A percentile compares a stretch with the other conserved stretches of the same genome.
phyloP scores from a whole-genome alignment of 2,888 invertebrate species.

The Arge pagana region DNA sequence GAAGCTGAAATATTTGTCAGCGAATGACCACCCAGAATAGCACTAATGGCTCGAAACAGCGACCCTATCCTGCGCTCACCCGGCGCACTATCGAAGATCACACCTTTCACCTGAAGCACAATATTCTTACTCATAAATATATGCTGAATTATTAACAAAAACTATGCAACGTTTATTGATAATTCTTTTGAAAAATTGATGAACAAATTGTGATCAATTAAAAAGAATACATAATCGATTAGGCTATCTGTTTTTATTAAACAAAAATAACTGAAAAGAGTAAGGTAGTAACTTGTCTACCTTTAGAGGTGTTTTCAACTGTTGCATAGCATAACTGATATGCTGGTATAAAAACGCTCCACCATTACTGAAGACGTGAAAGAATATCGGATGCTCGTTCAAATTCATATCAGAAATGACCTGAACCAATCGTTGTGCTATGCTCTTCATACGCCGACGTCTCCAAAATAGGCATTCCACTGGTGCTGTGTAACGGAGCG shows the following conservation, averaged over 20 bases:
- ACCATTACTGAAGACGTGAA: constrained; percentile 79
- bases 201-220: too few relatives aligned
- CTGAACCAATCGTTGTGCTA: constrained; percentile 69
- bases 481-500: constrained; percentile 73
- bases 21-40: constrained; percentile 65
- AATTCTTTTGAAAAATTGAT: too few relatives aligned
- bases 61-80: constrained; percentile 66
- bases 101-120: constrained; percentile 62
- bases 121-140: too few relatives aligned
- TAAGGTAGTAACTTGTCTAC: too few relatives aligned
- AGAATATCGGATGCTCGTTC: constrained; percentile 72
- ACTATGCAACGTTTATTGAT: too few relatives aligned
- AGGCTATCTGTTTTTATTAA: background rate
- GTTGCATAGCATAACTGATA: constrained; percentile 66
- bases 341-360: constrained; percentile 74
- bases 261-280: background rate
- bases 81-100: constrained; percentile 75
- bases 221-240: background rate
- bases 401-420: constrained; percentile 70
- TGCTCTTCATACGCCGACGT: constrained; percentile 64
- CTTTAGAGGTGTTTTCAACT: constrained; percentile 61
- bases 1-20: constrained; percentile 64
- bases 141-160: too few relatives aligned
- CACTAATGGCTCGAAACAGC: constrained; percentile 66
- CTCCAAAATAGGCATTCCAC: constrained; percentile 70